A percentile compares a stretch with the other conserved stretches of the same genome.
These are phyloP conservation scores for Spilogale gracilis DNA, from an alignment of 2,113 vertebrate species.

Conservation along the genomic window DNA sequence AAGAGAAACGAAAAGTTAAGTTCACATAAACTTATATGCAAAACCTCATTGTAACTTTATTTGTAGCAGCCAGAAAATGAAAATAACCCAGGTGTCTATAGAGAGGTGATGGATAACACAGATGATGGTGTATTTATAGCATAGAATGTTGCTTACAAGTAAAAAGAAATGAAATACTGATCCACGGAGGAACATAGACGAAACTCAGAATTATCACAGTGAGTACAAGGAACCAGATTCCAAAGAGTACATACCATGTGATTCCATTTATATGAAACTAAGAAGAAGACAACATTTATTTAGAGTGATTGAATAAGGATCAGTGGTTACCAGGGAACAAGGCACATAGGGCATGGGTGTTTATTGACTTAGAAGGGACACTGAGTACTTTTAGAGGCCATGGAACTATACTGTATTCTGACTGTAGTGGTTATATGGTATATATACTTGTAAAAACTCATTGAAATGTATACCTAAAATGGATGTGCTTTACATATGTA, in stretches of 20 bases:
- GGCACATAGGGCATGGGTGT: too few species aligned
- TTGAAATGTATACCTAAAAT: neutral
- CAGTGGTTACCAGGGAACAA: neutral
- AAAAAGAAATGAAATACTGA: neutral
- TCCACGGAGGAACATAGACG: neutral
- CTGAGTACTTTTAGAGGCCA: neutral
- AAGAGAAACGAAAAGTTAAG: constrained; percentile 6
- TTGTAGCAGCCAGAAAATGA: neutral
- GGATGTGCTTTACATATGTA: neutral
- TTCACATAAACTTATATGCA: neutral
- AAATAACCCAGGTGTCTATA: neutral
- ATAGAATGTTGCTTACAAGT: neutral
- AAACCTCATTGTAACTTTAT: neutral
- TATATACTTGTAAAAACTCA: neutral
- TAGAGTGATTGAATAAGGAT: neutral
- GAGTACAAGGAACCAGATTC: neutral
- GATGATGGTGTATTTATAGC: neutral
- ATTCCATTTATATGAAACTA: neutral
- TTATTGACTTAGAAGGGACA: neutral
- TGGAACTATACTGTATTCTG: neutral
- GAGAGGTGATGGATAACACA: neutral
- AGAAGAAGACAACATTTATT: neutral
- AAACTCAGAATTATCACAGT: neutral
- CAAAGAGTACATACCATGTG: neutral
- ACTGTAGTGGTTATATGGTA: neutral